A percentile compares a stretch with the other conserved stretches of the same genome.
Conservation (phyloP, 2,888 invertebrate genomes). For the Stomorhina lunata region DNA sequence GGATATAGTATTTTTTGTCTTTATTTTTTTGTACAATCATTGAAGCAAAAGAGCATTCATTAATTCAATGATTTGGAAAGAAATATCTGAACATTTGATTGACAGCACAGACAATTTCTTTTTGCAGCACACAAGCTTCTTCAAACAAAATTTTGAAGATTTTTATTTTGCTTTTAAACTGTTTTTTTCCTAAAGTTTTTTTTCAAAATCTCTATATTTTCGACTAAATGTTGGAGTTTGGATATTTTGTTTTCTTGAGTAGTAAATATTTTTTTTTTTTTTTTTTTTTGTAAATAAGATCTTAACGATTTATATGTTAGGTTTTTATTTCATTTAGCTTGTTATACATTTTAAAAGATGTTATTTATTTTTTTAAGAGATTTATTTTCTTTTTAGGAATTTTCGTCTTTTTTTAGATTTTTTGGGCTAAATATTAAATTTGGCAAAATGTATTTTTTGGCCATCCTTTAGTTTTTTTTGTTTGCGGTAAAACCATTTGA, state of each 20-base stretch:
- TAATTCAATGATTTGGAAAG: conserved; percentile 78
- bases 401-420: conserved; percentile 20
- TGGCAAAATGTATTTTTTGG: conserved; percentile 27
- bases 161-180: conserved; percentile 37
- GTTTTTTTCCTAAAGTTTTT: conserved; percentile 7
- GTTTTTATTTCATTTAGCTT: conserved; percentile 57
- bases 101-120: conserved; percentile 72
- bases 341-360: conserved; percentile 59
- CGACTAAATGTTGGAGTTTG: background rate
- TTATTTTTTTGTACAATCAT: conserved; percentile 44
- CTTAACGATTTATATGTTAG: conserved; percentile 47
- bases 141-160: conserved; percentile 61
- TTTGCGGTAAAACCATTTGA: conserved; percentile 63
- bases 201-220: background rate
- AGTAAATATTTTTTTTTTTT: conserved; percentile 46
- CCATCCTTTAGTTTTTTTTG: conserved; percentile 9
- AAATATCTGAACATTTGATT: conserved; percentile 78
- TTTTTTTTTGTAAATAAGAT: too few species aligned
- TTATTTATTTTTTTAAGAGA: background rate
- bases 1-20: background rate
- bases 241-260: conserved; percentile 39
- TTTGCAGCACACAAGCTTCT: conserved; percentile 57
- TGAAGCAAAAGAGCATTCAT: conserved; percentile 71
- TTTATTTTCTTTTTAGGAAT: conserved; percentile 19
- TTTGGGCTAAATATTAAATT: conserved; percentile 51